Conservation (phyloP, 2,888 invertebrate genomes). For the Oscheius sp. region DNA sequence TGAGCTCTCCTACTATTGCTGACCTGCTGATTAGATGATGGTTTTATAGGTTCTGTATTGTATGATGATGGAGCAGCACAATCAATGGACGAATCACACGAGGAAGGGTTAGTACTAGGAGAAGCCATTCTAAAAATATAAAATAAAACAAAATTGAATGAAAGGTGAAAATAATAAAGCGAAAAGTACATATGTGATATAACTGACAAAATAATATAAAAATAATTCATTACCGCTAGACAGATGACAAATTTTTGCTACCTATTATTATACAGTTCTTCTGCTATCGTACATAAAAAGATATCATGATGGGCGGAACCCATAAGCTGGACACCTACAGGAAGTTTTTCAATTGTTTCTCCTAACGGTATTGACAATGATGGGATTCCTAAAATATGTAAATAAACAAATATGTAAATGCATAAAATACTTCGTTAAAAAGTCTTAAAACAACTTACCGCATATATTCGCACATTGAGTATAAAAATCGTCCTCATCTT, state of each 20-base stretch:
- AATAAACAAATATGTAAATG: background rate
- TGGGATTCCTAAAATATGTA: constrained; percentile 63
- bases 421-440: background rate
- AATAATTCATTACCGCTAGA: background rate
- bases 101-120: constrained; percentile 37
- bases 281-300: constrained; percentile 46
- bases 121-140: background rate
- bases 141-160: background rate
- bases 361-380: constrained; percentile 68
- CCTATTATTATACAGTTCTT: constrained; percentile 29
- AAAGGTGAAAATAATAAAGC: background rate
- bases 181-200: background rate
- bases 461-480: constrained; percentile 97
- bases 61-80: background rate
- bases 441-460: constrained; percentile 76
- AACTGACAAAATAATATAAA: background rate
- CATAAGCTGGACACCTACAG: constrained; percentile 67
- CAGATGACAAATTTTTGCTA: background rate
- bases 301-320: constrained; percentile 42
- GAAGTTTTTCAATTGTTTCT: constrained; percentile 43
- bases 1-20: background rate
- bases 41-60: background rate
- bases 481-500: constrained; percentile 83
- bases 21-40: constrained; percentile 2
- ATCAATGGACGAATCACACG: constrained; percentile 25